phyloP scores from a whole-genome alignment of 2,888 invertebrate genomes.

The Watsonalla cultraria region DNA sequence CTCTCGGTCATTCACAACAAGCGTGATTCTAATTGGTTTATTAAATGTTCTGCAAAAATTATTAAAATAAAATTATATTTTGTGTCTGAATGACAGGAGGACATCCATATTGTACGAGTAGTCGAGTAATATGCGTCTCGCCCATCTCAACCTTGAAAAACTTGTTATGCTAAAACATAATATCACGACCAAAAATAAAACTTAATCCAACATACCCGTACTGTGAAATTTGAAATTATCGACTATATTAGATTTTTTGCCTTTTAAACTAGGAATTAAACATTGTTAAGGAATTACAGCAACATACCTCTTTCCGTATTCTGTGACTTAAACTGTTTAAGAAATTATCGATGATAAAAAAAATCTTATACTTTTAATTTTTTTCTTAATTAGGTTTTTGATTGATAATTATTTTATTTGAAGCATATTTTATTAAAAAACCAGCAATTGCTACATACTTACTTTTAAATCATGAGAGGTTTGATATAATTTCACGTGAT shows the following conservation, averaged over 20 bases:
- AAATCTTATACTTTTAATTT: too few species aligned
- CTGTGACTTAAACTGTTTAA: too few species aligned
- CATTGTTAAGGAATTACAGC: too few species aligned
- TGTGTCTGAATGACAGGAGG: constrained; percentile 28
- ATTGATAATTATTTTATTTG: too few species aligned
- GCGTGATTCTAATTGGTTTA: neutral
- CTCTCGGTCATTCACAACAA: neutral
- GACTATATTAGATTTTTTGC: constrained; percentile 5
- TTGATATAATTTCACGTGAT: too few species aligned
- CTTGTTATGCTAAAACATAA: constrained; percentile 66
- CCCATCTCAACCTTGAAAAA: constrained; percentile 59
- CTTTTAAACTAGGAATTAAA: neutral
- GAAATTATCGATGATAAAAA: too few species aligned
- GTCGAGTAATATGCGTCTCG: constrained; percentile 38
- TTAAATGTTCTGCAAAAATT: constrained; percentile 1
- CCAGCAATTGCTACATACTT: too few species aligned
- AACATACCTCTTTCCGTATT: too few species aligned
- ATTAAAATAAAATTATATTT: constrained; percentile 3
- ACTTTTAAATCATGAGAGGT: too few species aligned
- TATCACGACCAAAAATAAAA: constrained; percentile 57
- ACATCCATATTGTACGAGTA: constrained; percentile 41
- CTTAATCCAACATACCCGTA: constrained; percentile 27
- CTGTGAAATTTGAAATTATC: constrained; percentile 33
- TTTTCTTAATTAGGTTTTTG: too few species aligned
- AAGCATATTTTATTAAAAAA: too few species aligned